Base-by-base conservation (phyloP, 2,113 vertebrate genomes). In the Rhinoderma darwinii region DNA sequence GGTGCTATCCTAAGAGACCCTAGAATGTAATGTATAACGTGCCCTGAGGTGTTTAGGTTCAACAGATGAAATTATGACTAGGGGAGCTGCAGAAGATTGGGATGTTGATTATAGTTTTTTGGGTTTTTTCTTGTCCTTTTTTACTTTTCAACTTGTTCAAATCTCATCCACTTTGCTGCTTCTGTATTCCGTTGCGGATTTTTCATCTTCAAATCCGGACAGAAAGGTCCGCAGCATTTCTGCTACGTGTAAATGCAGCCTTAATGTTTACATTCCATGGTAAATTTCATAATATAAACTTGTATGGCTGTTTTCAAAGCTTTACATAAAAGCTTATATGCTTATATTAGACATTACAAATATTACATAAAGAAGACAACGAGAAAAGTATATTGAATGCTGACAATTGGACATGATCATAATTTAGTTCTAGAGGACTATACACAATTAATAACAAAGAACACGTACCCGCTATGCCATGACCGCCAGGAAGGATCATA, bases 1-100 rank as follows among this genome's bases (percentile, higher is more conserved):
- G 84, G 87, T 85, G 86, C 44, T 3, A 59, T 35, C 17, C 51
- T 63, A 70, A 39, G 77, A 44, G 70, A 17, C 6, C 6, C 61
- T 15, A 9, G 61, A 54, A 41, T 54, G 20, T 18, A 44, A 43
- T 43, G 51, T 32, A 44, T 37, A 84, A 12, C 22, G n/a, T 61
- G 83, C 35, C 14, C 18, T 30, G 51, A 22, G 5, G 54, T 39
- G 39, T 30, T 47, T 37, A 12, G 14, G 44, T 39, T 61, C 63
- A n/a, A 6, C 18, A n/a, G 66, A 68, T 22, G 30, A 72, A 51
- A 68, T 41, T 27, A 11, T 14, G 15, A 35, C 50, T 8, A 61
- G 20, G n/a, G n/a, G n/a, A n/a, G n/a, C n/a, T n/a, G 59, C n/a
- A 14, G 59, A 12, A 63, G 4, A 63, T 4, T 14, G 59, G 11